Evolutionary conservation across 2,888 invertebrate species (phyloP).

Genomic region (Protula sp.): DNA sequence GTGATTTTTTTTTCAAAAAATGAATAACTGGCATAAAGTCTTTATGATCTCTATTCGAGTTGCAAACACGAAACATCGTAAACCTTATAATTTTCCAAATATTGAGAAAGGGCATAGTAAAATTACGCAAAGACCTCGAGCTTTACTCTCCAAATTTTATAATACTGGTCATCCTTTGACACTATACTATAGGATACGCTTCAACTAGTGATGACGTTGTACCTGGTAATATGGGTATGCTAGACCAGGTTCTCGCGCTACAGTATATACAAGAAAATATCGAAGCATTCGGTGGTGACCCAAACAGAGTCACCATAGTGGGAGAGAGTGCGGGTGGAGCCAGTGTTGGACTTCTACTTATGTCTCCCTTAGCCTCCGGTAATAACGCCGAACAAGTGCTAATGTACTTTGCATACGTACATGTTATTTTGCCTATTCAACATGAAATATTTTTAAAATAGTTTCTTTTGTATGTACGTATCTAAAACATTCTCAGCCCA

Average conservation of each 20-base stretch:
- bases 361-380: neutral
- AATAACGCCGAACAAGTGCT: neutral
- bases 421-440: neutral
- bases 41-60: too few species aligned
- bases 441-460: neutral
- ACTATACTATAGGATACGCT: neutral
- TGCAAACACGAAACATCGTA: too few species aligned
- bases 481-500: too few species aligned
- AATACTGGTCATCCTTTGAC: too few species aligned
- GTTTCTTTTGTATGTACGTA: too few species aligned
- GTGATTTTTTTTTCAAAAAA: too few species aligned
- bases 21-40: too few species aligned
- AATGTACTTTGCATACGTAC: too few species aligned
- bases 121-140: too few species aligned
- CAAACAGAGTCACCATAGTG: neutral
- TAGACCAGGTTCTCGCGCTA: neutral
- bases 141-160: too few species aligned
- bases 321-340: neutral
- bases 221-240: neutral
- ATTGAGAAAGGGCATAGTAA: too few species aligned
- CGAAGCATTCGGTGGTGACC: conserved; percentile 1
- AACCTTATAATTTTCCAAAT: too few species aligned
- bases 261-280: neutral
- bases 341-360: neutral
- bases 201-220: neutral